Percentiles rank a stretch among this genome's conserved stretches.
Conservation (phyloP, 2,113 vertebrate species). For the Crotalus helleri region DNA sequence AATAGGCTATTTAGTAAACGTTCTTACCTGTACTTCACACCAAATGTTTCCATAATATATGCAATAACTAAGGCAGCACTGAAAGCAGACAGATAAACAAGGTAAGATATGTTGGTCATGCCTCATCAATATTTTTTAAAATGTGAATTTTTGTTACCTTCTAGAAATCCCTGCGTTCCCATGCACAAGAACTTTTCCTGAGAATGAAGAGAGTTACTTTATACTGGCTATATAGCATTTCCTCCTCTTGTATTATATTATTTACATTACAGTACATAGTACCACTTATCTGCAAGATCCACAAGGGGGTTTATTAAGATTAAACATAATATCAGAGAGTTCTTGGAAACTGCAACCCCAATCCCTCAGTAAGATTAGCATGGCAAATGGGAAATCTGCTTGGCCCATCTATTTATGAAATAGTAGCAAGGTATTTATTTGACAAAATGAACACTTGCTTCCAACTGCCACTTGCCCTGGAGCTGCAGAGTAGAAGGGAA, state of each 20-base stretch:
- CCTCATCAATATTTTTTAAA: neutral
- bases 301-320: neutral
- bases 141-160: slow-evolving; percentile 76
- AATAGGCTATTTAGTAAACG: neutral
- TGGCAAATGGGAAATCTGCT: neutral
- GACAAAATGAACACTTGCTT: neutral
- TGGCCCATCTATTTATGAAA: neutral
- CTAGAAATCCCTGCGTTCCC: slow-evolving; percentile 99
- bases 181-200: slow-evolving; percentile 97
- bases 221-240: neutral
- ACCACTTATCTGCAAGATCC: neutral
- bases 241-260: neutral
- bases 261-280: neutral
- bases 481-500: neutral
- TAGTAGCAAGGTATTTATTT: neutral
- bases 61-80: slow-evolving; percentile 99
- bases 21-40: slow-evolving; percentile 94
- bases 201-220: slow-evolving; percentile 27
- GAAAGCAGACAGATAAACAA: slow-evolving; percentile 35
- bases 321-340: neutral
- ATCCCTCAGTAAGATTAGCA: neutral
- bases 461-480: neutral
- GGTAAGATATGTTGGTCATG: neutral
- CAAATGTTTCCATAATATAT: slow-evolving; percentile 99
- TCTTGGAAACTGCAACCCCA: neutral